Evolutionary conservation across 2,797 vertebrate species (phyloP).

Genomic region (Semaprochilodus insignis): DNA sequence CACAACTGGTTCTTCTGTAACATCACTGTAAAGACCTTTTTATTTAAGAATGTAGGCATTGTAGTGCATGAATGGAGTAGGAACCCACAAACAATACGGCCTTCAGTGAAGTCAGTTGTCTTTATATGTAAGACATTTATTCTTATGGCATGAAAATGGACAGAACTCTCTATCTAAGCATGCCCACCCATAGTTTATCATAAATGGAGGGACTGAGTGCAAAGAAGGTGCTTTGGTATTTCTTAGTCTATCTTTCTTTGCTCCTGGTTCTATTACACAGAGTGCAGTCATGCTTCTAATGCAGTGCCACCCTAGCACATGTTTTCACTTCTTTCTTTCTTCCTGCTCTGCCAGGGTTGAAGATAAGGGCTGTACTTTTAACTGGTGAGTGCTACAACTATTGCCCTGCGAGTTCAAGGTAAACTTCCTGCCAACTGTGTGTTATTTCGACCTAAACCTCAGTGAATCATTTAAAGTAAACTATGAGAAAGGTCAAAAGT

Average conservation of each 20-base stretch:
- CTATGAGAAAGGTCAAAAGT: not conserved
- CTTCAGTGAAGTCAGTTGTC: not conserved
- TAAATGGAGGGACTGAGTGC: not conserved
- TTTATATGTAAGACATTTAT: too few species aligned
- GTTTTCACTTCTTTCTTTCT: not conserved
- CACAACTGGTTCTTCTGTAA: too few species aligned
- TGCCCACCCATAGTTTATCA: not conserved
- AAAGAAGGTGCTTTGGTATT: not conserved
- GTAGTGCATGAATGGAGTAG: not conserved
- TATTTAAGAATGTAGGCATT: not conserved
- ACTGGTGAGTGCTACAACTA: not conserved
- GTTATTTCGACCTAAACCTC: not conserved
- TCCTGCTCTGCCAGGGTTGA: not conserved
- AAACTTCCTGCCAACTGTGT: not conserved
- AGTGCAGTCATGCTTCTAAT: not conserved
- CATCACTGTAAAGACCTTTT: too few species aligned
- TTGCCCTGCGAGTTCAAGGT: too few species aligned
- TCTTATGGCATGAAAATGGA: not conserved
- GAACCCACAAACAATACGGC: not conserved
- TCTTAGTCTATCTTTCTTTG: not conserved
- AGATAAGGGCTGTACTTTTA: not conserved
- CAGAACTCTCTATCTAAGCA: not conserved
- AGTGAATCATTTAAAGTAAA: not conserved
- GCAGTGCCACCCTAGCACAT: not conserved
- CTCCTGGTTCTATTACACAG: not conserved